Evolutionary conservation across 2,113 vertebrate species (phyloP).

Genomic region (Pogona vitticeps): DNA sequence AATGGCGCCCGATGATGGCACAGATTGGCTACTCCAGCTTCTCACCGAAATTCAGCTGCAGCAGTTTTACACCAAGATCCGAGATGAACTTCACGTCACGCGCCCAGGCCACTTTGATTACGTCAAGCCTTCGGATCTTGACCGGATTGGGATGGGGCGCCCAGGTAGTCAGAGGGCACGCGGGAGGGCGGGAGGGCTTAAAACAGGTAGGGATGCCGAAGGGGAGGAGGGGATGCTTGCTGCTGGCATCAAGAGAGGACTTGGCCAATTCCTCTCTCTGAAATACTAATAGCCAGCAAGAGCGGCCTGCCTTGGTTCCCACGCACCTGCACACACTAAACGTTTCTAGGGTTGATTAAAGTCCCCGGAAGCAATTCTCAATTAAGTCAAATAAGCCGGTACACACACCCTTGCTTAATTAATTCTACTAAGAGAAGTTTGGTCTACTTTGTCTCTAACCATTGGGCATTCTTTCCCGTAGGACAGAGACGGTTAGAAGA

Average conservation of each 20-base stretch:
- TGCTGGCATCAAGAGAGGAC: too few species aligned
- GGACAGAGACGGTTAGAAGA: slow-evolving; percentile 87
- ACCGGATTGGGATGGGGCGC: slow-evolving; percentile 86
- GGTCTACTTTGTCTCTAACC: too few species aligned
- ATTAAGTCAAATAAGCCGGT: background rate
- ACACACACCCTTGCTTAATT: fast-evolving
- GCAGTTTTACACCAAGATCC: slow-evolving; percentile 83
- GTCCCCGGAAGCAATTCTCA: too few species aligned
- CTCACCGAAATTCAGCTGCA: slow-evolving; percentile 85
- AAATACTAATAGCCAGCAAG: background rate
- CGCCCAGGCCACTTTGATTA: slow-evolving; percentile 85
- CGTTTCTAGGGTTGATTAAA: too few species aligned
- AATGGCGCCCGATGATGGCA: slow-evolving; percentile 83
- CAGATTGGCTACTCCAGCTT: slow-evolving; percentile 83
- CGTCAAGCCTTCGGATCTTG: slow-evolving; percentile 85
- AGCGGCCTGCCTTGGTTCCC: background rate
- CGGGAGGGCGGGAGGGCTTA: background rate
- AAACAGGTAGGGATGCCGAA: too few species aligned
- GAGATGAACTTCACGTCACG: slow-evolving; percentile 87
- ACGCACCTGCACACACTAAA: background rate
- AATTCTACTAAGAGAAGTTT: background rate
- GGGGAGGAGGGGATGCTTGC: too few species aligned
- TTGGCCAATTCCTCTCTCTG: too few species aligned
- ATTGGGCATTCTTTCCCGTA: slow-evolving; percentile 43
- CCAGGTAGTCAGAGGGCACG: slow-evolving; percentile 76